Percentiles rank a stretch among this genome's conserved stretches.
Conservation (phyloP, 2,797 vertebrate species). For the Dendrocincla tyrannina region DNA sequence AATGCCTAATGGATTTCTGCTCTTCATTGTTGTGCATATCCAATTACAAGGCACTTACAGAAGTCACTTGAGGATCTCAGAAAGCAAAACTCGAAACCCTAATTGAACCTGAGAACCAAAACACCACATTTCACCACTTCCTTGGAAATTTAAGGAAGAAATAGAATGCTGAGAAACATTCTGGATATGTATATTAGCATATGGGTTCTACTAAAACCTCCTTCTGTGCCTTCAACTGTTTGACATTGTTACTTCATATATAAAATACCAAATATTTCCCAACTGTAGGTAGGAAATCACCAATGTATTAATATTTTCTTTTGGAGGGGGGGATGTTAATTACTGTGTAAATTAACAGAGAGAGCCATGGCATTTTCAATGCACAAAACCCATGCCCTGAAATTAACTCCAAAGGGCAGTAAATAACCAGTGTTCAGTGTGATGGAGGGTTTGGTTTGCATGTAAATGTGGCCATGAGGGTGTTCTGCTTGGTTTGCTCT, state of each 20-base stretch:
- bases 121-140: background rate
- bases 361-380: rapidly evolving
- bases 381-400: background rate
- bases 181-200: background rate
- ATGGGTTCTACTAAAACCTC: background rate
- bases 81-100: background rate
- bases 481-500: conserved; percentile 29
- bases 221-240: background rate
- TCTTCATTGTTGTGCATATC: background rate
- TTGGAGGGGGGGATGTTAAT: background rate
- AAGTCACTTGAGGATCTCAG: background rate
- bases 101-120: background rate
- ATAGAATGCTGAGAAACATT: background rate
- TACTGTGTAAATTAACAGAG: background rate
- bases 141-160: background rate
- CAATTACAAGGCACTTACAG: background rate
- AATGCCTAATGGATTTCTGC: background rate
- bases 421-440: background rate
- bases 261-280: background rate
- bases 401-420: background rate
- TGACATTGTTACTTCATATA: background rate
- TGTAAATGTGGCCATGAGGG: background rate
- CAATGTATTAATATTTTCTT: background rate
- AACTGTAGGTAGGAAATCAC: background rate
- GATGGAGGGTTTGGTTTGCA: background rate